Base-by-base conservation (phyloP, 2,797 vertebrate species). In the Menidia menidia region DNA sequence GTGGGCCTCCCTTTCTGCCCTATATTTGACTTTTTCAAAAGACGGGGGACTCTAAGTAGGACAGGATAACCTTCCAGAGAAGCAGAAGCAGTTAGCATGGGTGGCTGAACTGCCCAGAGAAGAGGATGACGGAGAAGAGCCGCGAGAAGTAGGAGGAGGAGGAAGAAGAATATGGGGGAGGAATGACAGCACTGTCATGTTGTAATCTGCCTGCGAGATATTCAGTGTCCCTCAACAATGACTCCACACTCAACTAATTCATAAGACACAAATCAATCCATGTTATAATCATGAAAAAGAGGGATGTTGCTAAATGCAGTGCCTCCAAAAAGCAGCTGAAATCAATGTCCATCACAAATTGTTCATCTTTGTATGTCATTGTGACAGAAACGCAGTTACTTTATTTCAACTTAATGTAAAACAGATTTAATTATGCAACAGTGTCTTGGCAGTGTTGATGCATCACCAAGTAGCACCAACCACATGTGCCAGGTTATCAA, bases 31-130 rank as follows among this genome's bases (percentile, higher is more conserved):
- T 81, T 87, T 51, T 84, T 88, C 75, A 85, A 87, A 89, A 89
- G 76, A 80, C 39, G 68, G 80, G 83, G 82, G 78, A 68, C 69
- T 80, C 75, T 77, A 93, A 93, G 88, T 94, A 93, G 92, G 92
- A 89, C 93, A 93, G 87, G 82, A 87, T 85, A 92, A 92, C 92
- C 92, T 93, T 92, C 86, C 63, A 82, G 80, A 87, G 87, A 79
- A 75, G 77, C 75, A 88, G 85, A 68, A 39, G 55, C 54, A 68
- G 88, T 86, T 85, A 87, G 82, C 82, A 90, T 80, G 89, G 85
- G 78, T 81, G 89, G 87, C 69, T 92, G 82, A 83, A 81, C 85
- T 79, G 83, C 83, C 82, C 73, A 56, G 82, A 82, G 89, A 90
- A 75, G 77, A 83, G 59, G 70, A 66, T 14, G 67, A 77, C 25